A percentile compares a stretch with the other conserved stretches of the same genome.
These are phyloP conservation scores for Oryzaephilus surinamensis DNA, from an alignment of 1,140 invertebrate species.

Conservation along the genomic window DNA sequence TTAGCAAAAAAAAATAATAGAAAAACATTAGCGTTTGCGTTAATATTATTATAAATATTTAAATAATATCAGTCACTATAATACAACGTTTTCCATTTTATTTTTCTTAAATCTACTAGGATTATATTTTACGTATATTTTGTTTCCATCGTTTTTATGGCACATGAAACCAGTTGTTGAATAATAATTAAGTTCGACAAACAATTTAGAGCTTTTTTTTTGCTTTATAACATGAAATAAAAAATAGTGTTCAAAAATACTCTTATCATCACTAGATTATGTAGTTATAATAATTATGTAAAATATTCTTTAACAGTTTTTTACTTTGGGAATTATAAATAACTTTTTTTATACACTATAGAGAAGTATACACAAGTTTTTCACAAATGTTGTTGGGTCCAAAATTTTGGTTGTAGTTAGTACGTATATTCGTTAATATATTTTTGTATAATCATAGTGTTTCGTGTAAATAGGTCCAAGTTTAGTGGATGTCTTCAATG, in stretches of 20 bases:
- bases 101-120: conserved; percentile 21
- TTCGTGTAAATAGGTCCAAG: too few relatives aligned
- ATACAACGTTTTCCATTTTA: conserved; percentile 1
- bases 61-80: conserved; percentile 12
- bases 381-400: conserved; percentile 18
- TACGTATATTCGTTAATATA: too few relatives aligned
- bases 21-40: too few relatives aligned
- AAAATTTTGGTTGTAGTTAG: conserved; percentile 31
- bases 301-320: conserved; percentile 18
- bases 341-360: conserved; percentile 28
- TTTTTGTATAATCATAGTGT: too few relatives aligned
- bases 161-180: conserved; percentile 21
- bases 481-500: conserved; percentile 20
- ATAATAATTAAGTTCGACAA: conserved; percentile 12
- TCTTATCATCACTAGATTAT: conserved; percentile 20
- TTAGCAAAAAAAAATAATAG: too few relatives aligned
- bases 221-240: conserved; percentile 11
- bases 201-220: too few relatives aligned
- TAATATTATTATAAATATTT: conserved; percentile 3
- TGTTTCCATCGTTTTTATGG: conserved; percentile 14
- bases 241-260: conserved; percentile 19
- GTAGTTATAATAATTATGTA: too few relatives aligned
- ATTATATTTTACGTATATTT: conserved; percentile 27
- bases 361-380: conserved; percentile 33
- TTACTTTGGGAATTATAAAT: conserved; percentile 27